Percentiles rank a stretch among this genome's conserved stretches.
phyloP scores from a whole-genome alignment of 2,888 invertebrate species.

The Diaperis boleti region DNA sequence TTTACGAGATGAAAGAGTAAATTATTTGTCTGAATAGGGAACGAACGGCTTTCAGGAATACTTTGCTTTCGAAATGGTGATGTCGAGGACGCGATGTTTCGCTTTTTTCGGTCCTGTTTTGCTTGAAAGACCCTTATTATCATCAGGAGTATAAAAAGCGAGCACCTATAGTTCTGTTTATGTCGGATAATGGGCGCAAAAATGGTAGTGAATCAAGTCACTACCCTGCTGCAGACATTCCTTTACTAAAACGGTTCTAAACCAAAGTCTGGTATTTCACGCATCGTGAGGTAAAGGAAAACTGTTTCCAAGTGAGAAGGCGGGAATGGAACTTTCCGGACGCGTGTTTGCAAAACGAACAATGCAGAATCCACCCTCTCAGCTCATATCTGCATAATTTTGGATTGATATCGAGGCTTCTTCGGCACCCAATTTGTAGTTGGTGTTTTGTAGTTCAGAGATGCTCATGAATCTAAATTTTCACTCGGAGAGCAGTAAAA shows the following conservation, averaged over 20 bases:
- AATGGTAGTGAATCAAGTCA: conserved; percentile 59
- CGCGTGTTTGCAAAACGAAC: conserved; percentile 46
- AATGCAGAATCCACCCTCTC: conserved; percentile 9
- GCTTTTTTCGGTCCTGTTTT: conserved; percentile 18
- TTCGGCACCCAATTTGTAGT: background rate
- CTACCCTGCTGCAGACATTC: conserved; percentile 56
- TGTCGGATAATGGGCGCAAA: conserved; percentile 58
- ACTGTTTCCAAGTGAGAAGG: conserved; percentile 51
- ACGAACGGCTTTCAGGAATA: conserved; percentile 17
- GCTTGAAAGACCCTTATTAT: conserved; percentile 17
- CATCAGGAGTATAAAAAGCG: conserved; percentile 36
- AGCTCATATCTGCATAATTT: conserved; percentile 26
- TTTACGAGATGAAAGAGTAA: conserved; percentile 48
- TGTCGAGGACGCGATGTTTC: conserved; percentile 10
- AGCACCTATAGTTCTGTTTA: conserved; percentile 53
- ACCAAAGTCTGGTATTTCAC: conserved; percentile 62
- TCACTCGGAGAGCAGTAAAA: too few species aligned
- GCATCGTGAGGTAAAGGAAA: conserved; percentile 59
- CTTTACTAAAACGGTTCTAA: conserved; percentile 56
- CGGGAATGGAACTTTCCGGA: conserved; percentile 53
- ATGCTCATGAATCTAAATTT: too few species aligned
- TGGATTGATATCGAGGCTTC: conserved; percentile 6
- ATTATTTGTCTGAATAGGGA: conserved; percentile 42
- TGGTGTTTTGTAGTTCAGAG: too few species aligned
- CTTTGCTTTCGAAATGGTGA: conserved; percentile 16